Percentiles rank a stretch among this genome's conserved stretches.
phyloP scores from a whole-genome alignment of 2,797 vertebrate species.

The Margarornis squamiger region DNA sequence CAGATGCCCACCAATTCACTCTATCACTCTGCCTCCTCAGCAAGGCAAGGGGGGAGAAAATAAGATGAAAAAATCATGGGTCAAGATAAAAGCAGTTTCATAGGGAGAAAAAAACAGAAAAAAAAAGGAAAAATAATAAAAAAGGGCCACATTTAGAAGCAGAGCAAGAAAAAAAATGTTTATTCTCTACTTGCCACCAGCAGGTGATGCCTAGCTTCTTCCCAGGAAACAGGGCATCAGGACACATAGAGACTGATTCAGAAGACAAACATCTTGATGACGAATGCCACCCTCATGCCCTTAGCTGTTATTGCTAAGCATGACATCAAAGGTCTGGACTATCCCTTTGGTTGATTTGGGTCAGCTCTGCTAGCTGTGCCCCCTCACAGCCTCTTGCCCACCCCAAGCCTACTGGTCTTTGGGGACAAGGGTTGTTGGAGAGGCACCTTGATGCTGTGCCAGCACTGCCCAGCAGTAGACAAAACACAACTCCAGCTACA shows the following conservation, averaged over 20 bases:
- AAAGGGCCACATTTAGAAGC: neutral
- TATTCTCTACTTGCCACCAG: neutral
- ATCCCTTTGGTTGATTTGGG: neutral
- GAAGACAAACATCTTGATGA: neutral
- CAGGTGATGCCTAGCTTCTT: neutral
- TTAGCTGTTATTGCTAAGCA: neutral
- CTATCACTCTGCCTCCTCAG: neutral
- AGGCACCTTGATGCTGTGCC: neutral
- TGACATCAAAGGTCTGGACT: neutral
- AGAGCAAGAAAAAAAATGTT: neutral
- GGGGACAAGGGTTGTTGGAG: neutral
- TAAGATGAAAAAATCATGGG: neutral
- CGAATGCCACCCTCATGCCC: fast-evolving
- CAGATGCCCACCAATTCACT: neutral
- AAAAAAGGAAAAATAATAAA: too few species aligned
- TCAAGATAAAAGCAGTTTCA: neutral
- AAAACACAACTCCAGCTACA: neutral
- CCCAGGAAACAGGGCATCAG: neutral
- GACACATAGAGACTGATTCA: neutral
- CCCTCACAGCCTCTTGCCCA: neutral
- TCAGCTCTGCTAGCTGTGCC: neutral
- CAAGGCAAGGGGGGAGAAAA: neutral
- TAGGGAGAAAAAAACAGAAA: neutral
- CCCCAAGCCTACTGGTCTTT: too few species aligned
- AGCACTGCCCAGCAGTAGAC: neutral